A percentile compares a stretch with the other conserved stretches of the same genome.
Conservation (phyloP, 2,113 vertebrate genomes). For the Mastomys natalensis region DNA sequence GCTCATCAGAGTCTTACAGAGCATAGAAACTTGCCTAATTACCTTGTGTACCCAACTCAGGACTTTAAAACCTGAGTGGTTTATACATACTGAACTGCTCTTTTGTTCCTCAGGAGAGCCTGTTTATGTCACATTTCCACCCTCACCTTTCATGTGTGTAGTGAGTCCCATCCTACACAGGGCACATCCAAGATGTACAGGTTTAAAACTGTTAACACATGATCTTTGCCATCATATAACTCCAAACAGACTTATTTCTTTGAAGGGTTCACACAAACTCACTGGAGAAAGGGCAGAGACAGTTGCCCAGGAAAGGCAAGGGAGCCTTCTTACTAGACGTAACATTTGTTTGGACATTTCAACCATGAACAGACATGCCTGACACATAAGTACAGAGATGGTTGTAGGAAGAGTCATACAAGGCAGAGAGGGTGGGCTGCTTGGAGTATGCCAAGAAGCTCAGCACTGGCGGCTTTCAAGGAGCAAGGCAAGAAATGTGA, state of each 20-base stretch:
- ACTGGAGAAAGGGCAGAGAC: not conserved
- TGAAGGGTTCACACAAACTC: not conserved
- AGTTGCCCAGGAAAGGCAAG: not conserved
- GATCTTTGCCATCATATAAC: not conserved
- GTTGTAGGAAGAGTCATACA: not conserved
- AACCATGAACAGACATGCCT: not conserved
- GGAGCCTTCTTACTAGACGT: slow-evolving; percentile 26
- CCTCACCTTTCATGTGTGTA: not conserved
- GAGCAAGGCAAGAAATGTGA: slow-evolving; percentile 66
- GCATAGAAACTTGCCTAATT: not conserved
- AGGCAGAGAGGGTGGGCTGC: not conserved
- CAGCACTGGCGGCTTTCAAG: slow-evolving; percentile 48
- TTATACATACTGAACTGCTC: not conserved
- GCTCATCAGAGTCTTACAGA: not conserved
- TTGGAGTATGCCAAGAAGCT: slow-evolving; percentile 33
- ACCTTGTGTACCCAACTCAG: not conserved
- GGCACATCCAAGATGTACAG: not conserved
- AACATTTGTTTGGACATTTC: slow-evolving; percentile 1
- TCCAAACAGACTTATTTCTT: not conserved
- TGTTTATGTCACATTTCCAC: not conserved
- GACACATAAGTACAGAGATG: not conserved
- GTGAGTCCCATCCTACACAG: not conserved
- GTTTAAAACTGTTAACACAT: not conserved
- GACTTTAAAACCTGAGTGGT: not conserved
- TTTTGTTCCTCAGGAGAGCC: not conserved